A percentile compares a stretch with the other conserved stretches of the same genome.
These are phyloP conservation scores for Apantesis nais DNA, from an alignment of 2,888 invertebrate species.

Conservation along the genomic window DNA sequence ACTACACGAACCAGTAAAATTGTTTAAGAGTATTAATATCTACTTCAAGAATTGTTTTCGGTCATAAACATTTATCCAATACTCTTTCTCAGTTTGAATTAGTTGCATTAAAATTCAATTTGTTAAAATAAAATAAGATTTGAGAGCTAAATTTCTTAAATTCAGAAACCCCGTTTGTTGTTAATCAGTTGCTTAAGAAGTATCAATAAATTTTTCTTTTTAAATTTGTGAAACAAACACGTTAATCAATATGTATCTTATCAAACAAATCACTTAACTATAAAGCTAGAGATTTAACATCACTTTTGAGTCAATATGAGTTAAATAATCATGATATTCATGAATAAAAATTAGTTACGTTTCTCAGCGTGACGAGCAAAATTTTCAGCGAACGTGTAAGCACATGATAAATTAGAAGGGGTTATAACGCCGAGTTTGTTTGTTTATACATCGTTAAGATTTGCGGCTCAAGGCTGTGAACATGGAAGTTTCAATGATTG, in stretches of 20 bases:
- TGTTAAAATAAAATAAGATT: too few species aligned
- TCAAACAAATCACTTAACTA: neutral
- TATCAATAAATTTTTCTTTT: too few species aligned
- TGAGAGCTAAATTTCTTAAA: too few species aligned
- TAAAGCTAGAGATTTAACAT: neutral
- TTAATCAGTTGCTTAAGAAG: too few species aligned
- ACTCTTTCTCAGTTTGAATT: too few species aligned
- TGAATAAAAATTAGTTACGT: conserved; percentile 3
- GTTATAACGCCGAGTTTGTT: conserved; percentile 29
- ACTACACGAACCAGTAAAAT: too few species aligned
- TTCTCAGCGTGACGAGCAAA: conserved; percentile 14
- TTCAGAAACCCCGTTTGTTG: too few species aligned
- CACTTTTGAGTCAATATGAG: neutral
- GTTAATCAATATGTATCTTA: neutral
- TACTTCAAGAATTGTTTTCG: too few species aligned
- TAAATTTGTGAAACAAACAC: neutral
- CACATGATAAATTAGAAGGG: conserved; percentile 32
- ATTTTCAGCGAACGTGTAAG: conserved; percentile 18
- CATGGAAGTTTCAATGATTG: conserved; percentile 61
- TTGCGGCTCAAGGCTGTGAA: conserved; percentile 51
- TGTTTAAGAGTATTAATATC: too few species aligned
- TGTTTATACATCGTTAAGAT: conserved; percentile 47
- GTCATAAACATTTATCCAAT: too few species aligned
- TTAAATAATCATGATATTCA: neutral
- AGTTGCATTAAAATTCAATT: too few species aligned